Evolutionary conservation across 64 coral and sea anemone genomes (phyloP), one percentile per base, ranked within the genome.

Genomic region (Acropora tenuis): DNA sequence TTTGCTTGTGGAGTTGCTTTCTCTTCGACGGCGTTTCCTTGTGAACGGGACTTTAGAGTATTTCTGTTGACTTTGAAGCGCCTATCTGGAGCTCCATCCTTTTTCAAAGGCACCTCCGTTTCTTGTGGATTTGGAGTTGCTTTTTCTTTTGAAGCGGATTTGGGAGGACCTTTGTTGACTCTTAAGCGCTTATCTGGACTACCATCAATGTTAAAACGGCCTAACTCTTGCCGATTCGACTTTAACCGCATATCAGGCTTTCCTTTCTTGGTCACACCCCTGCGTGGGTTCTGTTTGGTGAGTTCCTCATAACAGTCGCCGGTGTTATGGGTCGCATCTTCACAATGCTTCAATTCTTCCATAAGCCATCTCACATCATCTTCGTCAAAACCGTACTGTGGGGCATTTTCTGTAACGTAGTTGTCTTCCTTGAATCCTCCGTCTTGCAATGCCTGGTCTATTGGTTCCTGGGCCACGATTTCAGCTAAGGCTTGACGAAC

Each of bases 31-130:
- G 75, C 15, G 75, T 13, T 50, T 15, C 30, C 65, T 44, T 50
- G 16, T 15, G 65, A 71, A 48, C 61, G 65, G 48, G 82, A 1
- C 46, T 3, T 30, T 0, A n/a, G 11, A 11, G 63, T 65, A 1
- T 71, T 65, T 49, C 71, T 85, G 18, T 82, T 90, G 41, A 81
- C 78, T 71, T 90, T 90, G n/a, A 90, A 90, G 5, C 89, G 49
- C 77, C 47, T 82, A 12, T 90, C 89, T 18, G 89, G 77, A 55
- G 47, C 43, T 19, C 89, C 89, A 5, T 73, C 67, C 45, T 81
- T 90, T 58, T 30, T 90, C 6, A 81, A n/a, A 43, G 89, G 89
- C 6, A 78, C 16, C 71, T 75, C 42, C 2, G n/a, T 53, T 2
- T 13, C 2, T 15, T 57, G 44, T 45, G 75, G 6, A 50, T 16